Conservation (phyloP, 2,797 vertebrate genomes). For the Danio tinwini region DNA sequence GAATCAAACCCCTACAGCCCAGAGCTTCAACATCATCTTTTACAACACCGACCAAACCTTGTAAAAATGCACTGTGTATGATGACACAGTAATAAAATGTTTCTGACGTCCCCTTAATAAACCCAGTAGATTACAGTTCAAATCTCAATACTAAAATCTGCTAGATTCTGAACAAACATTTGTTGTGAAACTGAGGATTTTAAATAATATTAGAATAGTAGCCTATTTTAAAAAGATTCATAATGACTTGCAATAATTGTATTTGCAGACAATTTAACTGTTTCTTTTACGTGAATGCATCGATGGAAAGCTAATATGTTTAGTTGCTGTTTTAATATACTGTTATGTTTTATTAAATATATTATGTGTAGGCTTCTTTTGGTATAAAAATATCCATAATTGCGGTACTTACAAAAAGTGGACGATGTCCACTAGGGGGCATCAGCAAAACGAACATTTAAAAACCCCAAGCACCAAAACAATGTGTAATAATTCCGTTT, state of each 20-base stretch:
- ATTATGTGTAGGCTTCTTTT: not conserved
- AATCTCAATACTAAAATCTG: no score
- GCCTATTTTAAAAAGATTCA: no score
- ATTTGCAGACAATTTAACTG: no score
- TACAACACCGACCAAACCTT: not conserved
- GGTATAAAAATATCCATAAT: not conserved
- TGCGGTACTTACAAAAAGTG: not conserved
- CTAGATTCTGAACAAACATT: not conserved
- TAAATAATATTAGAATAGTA: not conserved
- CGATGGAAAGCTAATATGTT: not conserved
- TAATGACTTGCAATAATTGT: no score
- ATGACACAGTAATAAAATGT: not conserved
- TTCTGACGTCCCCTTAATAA: not conserved
- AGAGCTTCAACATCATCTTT: not conserved
- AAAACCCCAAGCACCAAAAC: not conserved
- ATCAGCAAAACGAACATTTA: not conserved
- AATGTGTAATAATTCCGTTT: no score
- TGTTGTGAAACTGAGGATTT: not conserved
- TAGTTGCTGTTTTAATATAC: not conserved
- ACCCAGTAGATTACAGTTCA: not conserved
- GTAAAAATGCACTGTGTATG: not conserved
- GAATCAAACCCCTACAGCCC: constrained; percentile 46
- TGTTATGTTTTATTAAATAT: not conserved
- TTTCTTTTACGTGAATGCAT: not conserved
- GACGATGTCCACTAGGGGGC: constrained; percentile 1